Base-by-base conservation (phyloP, 2,888 invertebrate species). In the Augochlorella aurata region DNA sequence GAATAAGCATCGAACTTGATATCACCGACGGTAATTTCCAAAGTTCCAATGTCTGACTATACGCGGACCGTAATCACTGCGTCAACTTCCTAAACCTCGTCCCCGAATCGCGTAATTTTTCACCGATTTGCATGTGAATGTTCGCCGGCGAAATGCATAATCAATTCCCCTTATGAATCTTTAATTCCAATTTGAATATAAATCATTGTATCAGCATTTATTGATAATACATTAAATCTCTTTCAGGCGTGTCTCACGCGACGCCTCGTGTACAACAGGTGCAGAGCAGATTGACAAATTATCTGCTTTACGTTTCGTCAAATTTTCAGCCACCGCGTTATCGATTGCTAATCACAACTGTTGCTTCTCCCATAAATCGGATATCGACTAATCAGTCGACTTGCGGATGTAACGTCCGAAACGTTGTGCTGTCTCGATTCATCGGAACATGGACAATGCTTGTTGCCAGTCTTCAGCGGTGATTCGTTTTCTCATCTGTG, bases 121-220 rank as follows among this genome's bases (percentile, higher is more conserved):
- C 44, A 49, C 74, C 0, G 47, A 50, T 79, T 80, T 80, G 29
- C 74, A 80, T 79, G n/a, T n/a, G 63, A 79, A 81, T 74, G n/a
- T 47, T 52, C 52, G 52, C 14, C 44, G 49, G 16, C 9, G 44
- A 69, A 47, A 65, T 69, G 38, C 29, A 80, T 65, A 80, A 73
- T 79, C 80, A 69, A 69, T 68, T 16, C 29, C 18, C 54, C 49
- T 81, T 54, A 74, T 74, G 79, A 79, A 81, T 74, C 68, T 81
- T 78, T 79, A 79, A 81, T 74, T 44, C 24, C 29, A 9, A 45
- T 54, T 65, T 66, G 81, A 79, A 74, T 74, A 79, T 58, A 81
- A 81, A 79, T 74, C 65, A 74, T 68, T 29, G 21, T 8, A 54
- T 47, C 74, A 50, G 65, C 49, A 44, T 69, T 54, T 54, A n/a